Evolutionary conservation across 2,888 invertebrate species (phyloP).

Genomic region (Rhopalosiphum nymphaeae): DNA sequence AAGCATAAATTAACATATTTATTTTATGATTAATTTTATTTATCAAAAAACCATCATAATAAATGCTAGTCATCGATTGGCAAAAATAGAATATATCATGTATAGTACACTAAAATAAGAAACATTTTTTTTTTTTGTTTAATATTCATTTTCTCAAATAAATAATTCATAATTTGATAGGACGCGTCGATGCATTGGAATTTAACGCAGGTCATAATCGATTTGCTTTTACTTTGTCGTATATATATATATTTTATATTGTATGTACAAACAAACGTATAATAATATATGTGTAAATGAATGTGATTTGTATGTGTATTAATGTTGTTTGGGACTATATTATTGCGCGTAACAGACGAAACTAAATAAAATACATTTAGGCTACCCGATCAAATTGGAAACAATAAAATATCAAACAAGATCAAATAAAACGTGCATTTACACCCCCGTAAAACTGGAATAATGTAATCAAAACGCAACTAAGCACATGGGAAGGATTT

Average conservation of each 20-base stretch:
- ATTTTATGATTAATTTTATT: no score
- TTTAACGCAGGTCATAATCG: no score
- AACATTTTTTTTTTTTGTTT: no score
- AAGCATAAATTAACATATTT: no score
- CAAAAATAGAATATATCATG: no score
- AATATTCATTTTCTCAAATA: no score
- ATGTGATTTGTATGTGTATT: neutral
- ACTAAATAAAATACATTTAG: constrained; percentile 32
- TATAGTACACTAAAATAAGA: no score
- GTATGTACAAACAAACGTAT: neutral
- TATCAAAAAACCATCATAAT: no score
- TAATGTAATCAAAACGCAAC: constrained; percentile 9
- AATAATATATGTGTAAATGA: neutral
- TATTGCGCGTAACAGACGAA: neutral
- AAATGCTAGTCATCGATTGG: no score
- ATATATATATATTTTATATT: no score
- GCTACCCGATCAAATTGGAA: neutral
- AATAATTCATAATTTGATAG: no score
- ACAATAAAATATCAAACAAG: constrained; percentile 30
- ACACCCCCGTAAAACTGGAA: constrained; percentile 17
- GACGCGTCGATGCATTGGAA: no score
- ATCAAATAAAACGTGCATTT: constrained; percentile 21
- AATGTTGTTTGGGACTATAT: neutral
- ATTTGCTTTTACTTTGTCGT: neutral
- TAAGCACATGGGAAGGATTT: neutral